Evolutionary conservation across 2,888 invertebrate species (phyloP), one percentile per base, ranked within the genome.

Genomic region (Keiferia lycopersicella): DNA sequence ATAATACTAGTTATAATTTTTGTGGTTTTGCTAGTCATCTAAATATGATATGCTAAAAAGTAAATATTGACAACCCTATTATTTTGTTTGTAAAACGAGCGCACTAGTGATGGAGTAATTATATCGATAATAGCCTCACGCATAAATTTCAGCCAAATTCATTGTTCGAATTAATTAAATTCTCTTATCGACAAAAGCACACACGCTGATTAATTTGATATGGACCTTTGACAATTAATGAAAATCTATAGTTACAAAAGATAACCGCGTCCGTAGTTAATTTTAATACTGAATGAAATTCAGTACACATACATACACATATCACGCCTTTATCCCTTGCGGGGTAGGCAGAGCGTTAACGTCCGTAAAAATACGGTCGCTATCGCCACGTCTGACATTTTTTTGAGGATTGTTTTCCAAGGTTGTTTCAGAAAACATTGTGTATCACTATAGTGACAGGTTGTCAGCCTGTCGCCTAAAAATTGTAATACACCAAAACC

Each of bases 101-200:
- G 60, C 65, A 59, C 41, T 73, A 80, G 81, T 79, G 81, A 74
- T 73, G 79, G 65, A 68, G 63, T 39, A 48, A 51, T 64, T 48
- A 51, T 59, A 50, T 39, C 61, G 61, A 59, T 59, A 51, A 51
- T 63, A 34, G 59, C 18, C 22, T 59, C 18, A 14, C 51, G 16
- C 38, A 41, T 64, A 61, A 57, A 64, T 61, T 51, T 45, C 6
- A 20, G 11, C 22, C 14, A 14, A 41, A 41, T 56, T 56, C 7
- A 14, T 14, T 53, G 51, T 53, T 22, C 22, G 16, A 8, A 30
- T 61, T 53, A 51, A 62, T 62, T 62, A 62, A 61, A 45, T 50
- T 50, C 18, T 34, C 50, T 50, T 61, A 61, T 61, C 61, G 50
- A 26, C 45, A 60, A 26, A 60, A 26, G 45, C 39, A 41, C 60